phyloP scores from a whole-genome alignment of 30 jellyfish, hydroid and myxozoan genomes.

The Aurelia aurita region DNA sequence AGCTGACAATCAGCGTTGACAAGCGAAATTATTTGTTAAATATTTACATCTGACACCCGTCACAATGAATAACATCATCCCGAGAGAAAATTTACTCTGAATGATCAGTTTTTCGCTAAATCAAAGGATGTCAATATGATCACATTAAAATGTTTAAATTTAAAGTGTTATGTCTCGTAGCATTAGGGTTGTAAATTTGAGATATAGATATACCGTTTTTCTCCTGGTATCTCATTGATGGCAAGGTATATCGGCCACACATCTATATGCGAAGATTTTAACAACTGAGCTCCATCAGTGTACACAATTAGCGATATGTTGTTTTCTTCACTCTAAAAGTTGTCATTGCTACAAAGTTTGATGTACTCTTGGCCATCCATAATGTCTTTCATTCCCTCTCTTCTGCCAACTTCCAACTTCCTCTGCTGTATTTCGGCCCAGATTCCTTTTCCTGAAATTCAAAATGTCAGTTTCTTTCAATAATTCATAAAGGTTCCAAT shows the following conservation, averaged over 20 bases:
- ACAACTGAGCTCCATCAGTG: conserved; percentile 17
- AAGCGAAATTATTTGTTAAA: too few relatives aligned
- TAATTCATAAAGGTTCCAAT: too few relatives aligned
- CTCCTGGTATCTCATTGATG: conserved; percentile 24
- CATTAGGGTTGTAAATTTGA: not conserved
- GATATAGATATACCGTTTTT: not conserved
- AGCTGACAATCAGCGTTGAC: too few relatives aligned
- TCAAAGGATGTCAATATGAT: too few relatives aligned
- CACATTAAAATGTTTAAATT: too few relatives aligned
- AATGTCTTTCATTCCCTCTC: not conserved
- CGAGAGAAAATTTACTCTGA: too few relatives aligned
- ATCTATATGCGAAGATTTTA: conserved; percentile 1
- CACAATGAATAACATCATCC: too few relatives aligned
- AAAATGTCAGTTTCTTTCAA: too few relatives aligned
- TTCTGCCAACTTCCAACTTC: not conserved
- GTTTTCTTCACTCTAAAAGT: not conserved
- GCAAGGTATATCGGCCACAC: conserved; percentile 33
- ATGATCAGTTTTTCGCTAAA: too few relatives aligned
- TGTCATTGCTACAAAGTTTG: not conserved
- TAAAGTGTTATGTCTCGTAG: too few relatives aligned
- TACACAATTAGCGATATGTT: conserved; percentile 3
- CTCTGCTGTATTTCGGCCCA: conserved; percentile 2
- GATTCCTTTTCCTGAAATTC: not conserved
- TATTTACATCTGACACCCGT: too few relatives aligned
- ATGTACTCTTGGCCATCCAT: conserved; percentile 17